Evolutionary conservation across 2,113 vertebrate species (phyloP).

Genomic region (Panurus biarmicus): DNA sequence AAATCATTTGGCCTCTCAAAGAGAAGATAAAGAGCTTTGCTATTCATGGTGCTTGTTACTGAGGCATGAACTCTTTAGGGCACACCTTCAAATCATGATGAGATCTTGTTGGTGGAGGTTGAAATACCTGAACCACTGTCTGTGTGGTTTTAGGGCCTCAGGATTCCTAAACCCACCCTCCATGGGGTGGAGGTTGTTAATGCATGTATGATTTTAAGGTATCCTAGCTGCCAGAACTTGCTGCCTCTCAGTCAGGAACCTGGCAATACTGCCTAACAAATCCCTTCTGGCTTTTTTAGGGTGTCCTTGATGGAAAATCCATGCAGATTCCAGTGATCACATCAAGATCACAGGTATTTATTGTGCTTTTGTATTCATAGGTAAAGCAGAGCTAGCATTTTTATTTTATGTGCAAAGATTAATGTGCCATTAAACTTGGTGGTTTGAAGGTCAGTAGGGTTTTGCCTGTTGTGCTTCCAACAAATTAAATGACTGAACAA

Average conservation of each 20-base stretch:
- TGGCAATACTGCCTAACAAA: not conserved
- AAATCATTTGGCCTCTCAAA: not conserved
- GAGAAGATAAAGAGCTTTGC: not conserved
- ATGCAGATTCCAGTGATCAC: slow-evolving; percentile 84
- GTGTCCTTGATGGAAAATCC: slow-evolving; percentile 65
- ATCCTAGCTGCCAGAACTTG: not conserved
- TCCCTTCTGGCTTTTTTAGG: slow-evolving; percentile 59
- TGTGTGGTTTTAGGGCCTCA: not conserved
- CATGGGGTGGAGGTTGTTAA: not conserved
- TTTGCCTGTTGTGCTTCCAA: not conserved
- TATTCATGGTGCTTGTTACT: not conserved
- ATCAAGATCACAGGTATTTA: slow-evolving; percentile 85
- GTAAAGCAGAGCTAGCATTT: not conserved
- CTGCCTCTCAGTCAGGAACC: not conserved
- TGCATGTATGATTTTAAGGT: not conserved
- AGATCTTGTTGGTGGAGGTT: not conserved
- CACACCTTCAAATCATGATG: not conserved
- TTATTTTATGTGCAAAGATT: not conserved
- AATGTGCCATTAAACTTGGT: not conserved
- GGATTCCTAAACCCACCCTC: not conserved
- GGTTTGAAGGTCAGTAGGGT: not conserved
- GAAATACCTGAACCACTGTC: not conserved
- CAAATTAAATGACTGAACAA: not conserved
- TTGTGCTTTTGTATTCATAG: not conserved
- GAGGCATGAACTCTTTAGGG: not conserved